These are phyloP conservation scores for Amphiprion ocellaris DNA, from an alignment of 2,113 vertebrate genomes.

Conservation along the genomic window DNA sequence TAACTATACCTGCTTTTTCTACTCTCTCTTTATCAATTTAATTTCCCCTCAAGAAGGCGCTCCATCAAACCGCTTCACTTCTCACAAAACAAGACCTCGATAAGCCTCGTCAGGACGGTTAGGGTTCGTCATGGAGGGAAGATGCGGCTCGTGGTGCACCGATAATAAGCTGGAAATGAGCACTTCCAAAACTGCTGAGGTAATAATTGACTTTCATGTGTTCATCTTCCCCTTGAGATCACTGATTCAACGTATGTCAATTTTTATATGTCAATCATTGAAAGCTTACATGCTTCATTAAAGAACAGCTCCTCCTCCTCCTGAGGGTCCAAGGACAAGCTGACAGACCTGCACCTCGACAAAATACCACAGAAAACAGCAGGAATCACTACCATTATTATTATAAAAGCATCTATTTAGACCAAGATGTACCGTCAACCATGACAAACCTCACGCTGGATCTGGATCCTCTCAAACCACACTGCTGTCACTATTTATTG, in stretches of 20 bases:
- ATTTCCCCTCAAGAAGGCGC: constrained; percentile 26
- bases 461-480: not conserved
- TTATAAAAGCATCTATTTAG: not conserved
- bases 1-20: constrained; percentile 25
- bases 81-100: constrained; percentile 45
- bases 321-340: constrained; percentile 43
- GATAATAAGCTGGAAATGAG: constrained; percentile 54
- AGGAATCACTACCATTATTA: not conserved
- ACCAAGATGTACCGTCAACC: not conserved
- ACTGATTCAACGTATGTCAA: constrained; percentile 33
- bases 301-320: constrained; percentile 11
- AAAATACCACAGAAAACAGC: not conserved
- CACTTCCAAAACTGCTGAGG: constrained; percentile 53
- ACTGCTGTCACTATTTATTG: not conserved
- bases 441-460: not conserved
- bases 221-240: constrained; percentile 58
- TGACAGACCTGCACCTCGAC: not conserved
- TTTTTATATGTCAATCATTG: constrained; percentile 54
- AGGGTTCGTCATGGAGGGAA: not conserved
- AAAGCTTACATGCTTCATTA: constrained; percentile 39
- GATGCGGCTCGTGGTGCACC: constrained; percentile 9
- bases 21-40: constrained; percentile 45
- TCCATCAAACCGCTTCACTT: constrained; percentile 50
- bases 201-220: constrained; percentile 38
- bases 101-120: constrained; percentile 36